A percentile compares a stretch with the other conserved stretches of the same genome.
Conservation (phyloP, 1,140 invertebrate species). For the Micrasema longulum region DNA sequence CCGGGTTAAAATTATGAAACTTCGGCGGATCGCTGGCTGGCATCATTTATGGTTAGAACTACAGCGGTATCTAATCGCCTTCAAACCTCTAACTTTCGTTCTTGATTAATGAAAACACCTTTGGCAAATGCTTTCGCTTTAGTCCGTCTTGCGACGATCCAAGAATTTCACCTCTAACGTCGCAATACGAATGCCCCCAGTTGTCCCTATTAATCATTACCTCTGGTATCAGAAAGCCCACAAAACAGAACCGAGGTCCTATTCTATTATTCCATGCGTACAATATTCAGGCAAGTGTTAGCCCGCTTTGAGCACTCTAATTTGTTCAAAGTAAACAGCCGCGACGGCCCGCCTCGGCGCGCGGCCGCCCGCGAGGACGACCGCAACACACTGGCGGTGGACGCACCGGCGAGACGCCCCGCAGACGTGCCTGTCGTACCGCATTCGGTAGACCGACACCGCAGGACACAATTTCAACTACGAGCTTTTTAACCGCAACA, state of each 20-base stretch:
- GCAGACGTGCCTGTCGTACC: slow-evolving; percentile 66
- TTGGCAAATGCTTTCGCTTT: slow-evolving; percentile 70
- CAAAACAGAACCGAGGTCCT: slow-evolving; percentile 79
- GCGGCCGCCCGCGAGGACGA: slow-evolving; percentile 61
- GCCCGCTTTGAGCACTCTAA: slow-evolving; percentile 87
- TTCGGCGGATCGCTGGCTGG: slow-evolving; percentile 79
- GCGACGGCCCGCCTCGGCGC: slow-evolving; percentile 75
- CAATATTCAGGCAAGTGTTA: slow-evolving; percentile 75
- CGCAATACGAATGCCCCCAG: slow-evolving; percentile 81
- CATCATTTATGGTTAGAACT: slow-evolving; percentile 90
- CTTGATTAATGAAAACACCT: slow-evolving; percentile 74
- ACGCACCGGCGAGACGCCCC: slow-evolving; percentile 62
- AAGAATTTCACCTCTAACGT: slow-evolving; percentile 84
- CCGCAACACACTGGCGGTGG: slow-evolving; percentile 60
- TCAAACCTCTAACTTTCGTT: slow-evolving; percentile 87
- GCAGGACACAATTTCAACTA: slow-evolving; percentile 77
- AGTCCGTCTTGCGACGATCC: slow-evolving; percentile 83
- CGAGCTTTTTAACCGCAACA: slow-evolving; percentile 85
- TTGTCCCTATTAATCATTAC: slow-evolving; percentile 86
- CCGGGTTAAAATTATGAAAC: slow-evolving; percentile 68
- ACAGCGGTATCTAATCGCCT: slow-evolving; percentile 86
- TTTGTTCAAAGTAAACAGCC: slow-evolving; percentile 84
- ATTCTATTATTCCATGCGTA: slow-evolving; percentile 86
- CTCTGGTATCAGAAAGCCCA: slow-evolving; percentile 77
- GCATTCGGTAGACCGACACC: slow-evolving; percentile 69